phyloP scores from a whole-genome alignment of 2,888 invertebrate genomes.

The Cheilosia soror region DNA sequence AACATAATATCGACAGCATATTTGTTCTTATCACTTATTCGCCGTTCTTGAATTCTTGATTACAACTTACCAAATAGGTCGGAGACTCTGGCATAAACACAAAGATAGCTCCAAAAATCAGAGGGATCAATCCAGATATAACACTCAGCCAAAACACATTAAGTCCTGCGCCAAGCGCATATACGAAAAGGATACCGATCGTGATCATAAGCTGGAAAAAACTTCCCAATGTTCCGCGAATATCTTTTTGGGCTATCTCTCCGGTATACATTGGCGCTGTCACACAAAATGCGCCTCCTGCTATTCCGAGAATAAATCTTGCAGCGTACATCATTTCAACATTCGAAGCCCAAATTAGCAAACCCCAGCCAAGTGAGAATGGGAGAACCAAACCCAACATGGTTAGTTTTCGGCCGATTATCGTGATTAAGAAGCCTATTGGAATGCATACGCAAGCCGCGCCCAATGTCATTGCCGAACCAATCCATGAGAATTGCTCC shows the following conservation, averaged over 20 bases:
- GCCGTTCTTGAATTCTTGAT: neutral
- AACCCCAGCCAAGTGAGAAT: conserved; percentile 89
- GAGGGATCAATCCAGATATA: conserved; percentile 83
- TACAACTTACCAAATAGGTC: conserved; percentile 86
- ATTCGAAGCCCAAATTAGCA: conserved; percentile 90
- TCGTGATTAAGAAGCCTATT: conserved; percentile 88
- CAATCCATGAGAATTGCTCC: conserved; percentile 88
- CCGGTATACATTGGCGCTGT: conserved; percentile 93
- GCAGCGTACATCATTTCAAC: conserved; percentile 81
- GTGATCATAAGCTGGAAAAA: conserved; percentile 95
- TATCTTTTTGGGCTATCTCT: conserved; percentile 93
- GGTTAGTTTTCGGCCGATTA: conserved; percentile 89
- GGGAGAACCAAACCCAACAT: conserved; percentile 85
- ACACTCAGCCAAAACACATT: conserved; percentile 81
- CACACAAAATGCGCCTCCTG: conserved; percentile 90
- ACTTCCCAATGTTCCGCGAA: conserved; percentile 93
- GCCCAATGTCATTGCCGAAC: conserved; percentile 89
- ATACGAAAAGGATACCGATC: conserved; percentile 91
- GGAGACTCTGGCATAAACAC: conserved; percentile 96
- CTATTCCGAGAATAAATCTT: conserved; percentile 82
- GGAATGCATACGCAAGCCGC: conserved; percentile 90
- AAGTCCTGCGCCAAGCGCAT: conserved; percentile 85
- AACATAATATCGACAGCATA: neutral
- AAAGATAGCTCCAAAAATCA: conserved; percentile 89
- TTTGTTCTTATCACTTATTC: neutral